Percentiles rank a stretch among this genome's conserved stretches.
These are phyloP conservation scores for Eulemur albifrons DNA, from an alignment of 2,797 vertebrate genomes.

Conservation along the genomic window DNA sequence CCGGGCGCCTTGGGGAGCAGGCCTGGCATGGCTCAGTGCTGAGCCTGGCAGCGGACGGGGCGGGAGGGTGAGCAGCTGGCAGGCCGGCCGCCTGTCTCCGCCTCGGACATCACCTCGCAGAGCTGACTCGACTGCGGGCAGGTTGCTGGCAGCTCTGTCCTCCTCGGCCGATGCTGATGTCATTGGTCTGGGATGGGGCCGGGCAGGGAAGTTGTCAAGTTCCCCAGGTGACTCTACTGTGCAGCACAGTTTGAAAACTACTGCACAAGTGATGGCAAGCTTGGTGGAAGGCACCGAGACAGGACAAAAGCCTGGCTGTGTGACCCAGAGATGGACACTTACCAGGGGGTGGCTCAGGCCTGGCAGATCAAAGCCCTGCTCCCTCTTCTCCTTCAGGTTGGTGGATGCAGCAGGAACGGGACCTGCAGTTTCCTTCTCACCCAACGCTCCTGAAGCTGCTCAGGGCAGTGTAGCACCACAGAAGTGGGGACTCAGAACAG, in stretches of 20 bases:
- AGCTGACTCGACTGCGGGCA: constrained; percentile 64
- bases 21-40: constrained; percentile 66
- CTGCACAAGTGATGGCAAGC: background rate
- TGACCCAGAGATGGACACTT: background rate
- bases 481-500: background rate
- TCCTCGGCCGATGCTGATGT: background rate
- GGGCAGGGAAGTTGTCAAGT: background rate
- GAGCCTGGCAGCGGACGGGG: constrained; percentile 68
- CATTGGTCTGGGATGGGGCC: background rate
- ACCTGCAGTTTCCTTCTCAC: background rate
- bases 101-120: constrained; percentile 26
- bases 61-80: constrained; percentile 82
- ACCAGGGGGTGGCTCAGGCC: background rate
- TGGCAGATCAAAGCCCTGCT: background rate
- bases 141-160: constrained; percentile 10
- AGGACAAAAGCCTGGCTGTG: background rate
- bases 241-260: background rate
- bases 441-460: background rate
- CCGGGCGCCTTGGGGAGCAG: constrained; percentile 74
- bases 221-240: background rate
- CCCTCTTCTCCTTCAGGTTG: background rate
- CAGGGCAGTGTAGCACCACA: background rate
- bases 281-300: background rate
- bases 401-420: background rate
- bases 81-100: constrained; percentile 53